These are phyloP conservation scores for Graptemys geographica DNA, from an alignment of 2,797 vertebrate genomes.

Conservation along the genomic window DNA sequence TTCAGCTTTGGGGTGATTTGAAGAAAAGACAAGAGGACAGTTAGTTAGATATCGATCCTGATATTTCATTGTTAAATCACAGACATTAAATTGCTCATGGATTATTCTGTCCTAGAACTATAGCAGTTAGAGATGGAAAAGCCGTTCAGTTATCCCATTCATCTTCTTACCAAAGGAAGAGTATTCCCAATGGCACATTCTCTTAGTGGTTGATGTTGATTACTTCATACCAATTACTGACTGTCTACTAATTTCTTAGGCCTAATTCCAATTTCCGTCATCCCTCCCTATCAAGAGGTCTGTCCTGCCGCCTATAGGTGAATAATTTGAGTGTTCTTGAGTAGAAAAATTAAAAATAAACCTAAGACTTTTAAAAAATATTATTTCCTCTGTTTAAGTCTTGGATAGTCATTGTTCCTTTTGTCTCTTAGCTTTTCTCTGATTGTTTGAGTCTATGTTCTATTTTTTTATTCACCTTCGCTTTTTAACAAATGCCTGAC, in stretches of 20 bases:
- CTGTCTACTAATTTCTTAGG: slow-evolving; percentile 68
- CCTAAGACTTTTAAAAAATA: background rate
- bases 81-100: slow-evolving; percentile 31
- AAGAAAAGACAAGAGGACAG: slow-evolving; percentile 48
- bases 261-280: slow-evolving; percentile 67
- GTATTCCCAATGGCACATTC: slow-evolving; percentile 51
- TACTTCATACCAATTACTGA: slow-evolving; percentile 72
- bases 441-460: background rate
- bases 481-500: slow-evolving; percentile 12
- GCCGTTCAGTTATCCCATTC: slow-evolving; percentile 45
- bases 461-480: background rate
- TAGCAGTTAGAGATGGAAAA: slow-evolving; percentile 50
- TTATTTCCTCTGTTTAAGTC: background rate
- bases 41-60: slow-evolving; percentile 71
- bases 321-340: background rate
- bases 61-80: slow-evolving; percentile 60
- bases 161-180: slow-evolving; percentile 58
- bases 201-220: slow-evolving; percentile 52
- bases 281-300: slow-evolving; percentile 34
- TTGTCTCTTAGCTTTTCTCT: fast-evolving
- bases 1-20: slow-evolving; percentile 54
- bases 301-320: slow-evolving; percentile 47
- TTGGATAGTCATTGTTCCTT: background rate
- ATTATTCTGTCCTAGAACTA: slow-evolving; percentile 31
- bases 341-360: background rate